Percentiles rank a stretch among this genome's conserved stretches.
Conservation (phyloP, 2,113 vertebrate species). For the Perognathus longimembris region DNA sequence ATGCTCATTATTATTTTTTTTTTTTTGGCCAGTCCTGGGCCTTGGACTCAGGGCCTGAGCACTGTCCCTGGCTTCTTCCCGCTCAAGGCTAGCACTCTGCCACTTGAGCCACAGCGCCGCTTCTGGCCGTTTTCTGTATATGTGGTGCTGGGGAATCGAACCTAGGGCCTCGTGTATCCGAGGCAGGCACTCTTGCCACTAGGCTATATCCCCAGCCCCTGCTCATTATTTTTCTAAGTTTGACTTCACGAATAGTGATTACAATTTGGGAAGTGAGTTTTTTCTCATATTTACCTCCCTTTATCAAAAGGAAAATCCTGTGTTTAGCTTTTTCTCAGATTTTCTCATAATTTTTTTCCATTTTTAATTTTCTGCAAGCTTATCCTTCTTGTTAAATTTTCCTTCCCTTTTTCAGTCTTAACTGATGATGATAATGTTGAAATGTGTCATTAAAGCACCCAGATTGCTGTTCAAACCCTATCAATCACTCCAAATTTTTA, state of each 20-base stretch:
- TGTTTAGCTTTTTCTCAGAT: conserved; percentile 48
- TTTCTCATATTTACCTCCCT: conserved; percentile 34
- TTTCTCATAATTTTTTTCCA: conserved; percentile 59
- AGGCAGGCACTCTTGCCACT: too few species aligned
- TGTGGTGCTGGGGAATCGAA: too few species aligned
- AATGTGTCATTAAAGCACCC: conserved; percentile 33
- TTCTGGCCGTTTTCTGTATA: too few species aligned
- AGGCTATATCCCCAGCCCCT: too few species aligned
- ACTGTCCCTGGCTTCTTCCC: too few species aligned
- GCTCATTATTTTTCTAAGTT: conserved; percentile 8
- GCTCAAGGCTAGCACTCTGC: too few species aligned
- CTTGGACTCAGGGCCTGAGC: too few species aligned
- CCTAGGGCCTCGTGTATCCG: too few species aligned
- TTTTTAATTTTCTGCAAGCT: conserved; percentile 69
- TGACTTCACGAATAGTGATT: conserved; percentile 25
- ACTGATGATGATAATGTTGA: conserved; percentile 53
- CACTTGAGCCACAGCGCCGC: too few species aligned
- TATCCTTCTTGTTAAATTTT: conserved; percentile 65
- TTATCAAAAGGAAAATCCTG: conserved; percentile 46
- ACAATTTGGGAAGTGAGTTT: conserved; percentile 32
- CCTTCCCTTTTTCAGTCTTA: conserved; percentile 54
- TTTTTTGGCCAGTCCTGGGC: too few species aligned
- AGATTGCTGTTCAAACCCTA: conserved; percentile 10
- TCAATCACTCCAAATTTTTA: conserved; percentile 30
- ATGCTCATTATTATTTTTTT: too few species aligned